Percentiles rank a stretch among this genome's conserved stretches.
These are phyloP conservation scores for Manis javanica DNA, from an alignment of 2,797 vertebrate genomes.

Conservation along the genomic window DNA sequence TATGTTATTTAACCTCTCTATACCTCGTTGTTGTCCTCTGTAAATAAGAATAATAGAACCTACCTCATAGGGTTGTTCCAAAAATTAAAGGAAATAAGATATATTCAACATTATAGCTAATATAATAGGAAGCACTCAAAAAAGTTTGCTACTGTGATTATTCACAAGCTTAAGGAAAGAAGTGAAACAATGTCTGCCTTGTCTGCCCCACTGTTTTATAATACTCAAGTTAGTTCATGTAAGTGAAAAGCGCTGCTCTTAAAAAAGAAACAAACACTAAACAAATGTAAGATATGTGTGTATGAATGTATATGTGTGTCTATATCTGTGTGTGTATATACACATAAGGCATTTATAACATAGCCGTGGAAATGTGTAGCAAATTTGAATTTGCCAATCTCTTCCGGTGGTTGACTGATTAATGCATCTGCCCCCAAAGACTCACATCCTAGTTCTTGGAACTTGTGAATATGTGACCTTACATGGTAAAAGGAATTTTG, in stretches of 20 bases:
- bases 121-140: neutral
- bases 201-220: neutral
- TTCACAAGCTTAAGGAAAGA: neutral
- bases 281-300: neutral
- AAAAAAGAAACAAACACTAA: neutral
- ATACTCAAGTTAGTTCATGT: neutral
- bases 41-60: neutral
- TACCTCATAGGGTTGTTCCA: neutral
- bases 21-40: neutral
- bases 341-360: neutral
- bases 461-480: neutral
- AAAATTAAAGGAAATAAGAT: conserved; percentile 16
- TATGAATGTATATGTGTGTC: neutral
- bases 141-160: neutral
- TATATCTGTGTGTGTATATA: no score
- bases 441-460: neutral
- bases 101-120: neutral
- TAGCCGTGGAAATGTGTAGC: neutral
- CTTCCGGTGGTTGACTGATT: neutral
- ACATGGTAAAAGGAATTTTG: neutral
- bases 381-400: neutral
- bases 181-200: neutral
- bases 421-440: no score
- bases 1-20: neutral
- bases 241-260: neutral